Evolutionary conservation across 2,888 invertebrate genomes (phyloP).

Genomic region (Patella caerulea): DNA sequence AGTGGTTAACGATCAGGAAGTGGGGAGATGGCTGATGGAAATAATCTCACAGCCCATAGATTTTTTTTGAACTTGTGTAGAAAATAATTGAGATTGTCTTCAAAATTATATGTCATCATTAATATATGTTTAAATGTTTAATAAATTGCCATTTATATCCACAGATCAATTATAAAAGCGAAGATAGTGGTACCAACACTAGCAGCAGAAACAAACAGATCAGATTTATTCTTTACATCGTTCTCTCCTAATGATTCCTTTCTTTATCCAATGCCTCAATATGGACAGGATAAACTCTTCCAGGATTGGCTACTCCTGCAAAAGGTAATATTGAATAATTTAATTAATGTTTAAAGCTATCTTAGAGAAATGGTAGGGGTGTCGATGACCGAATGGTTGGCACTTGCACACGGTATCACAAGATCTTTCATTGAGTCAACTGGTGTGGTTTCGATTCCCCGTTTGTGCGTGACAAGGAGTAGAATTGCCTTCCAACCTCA

Average conservation of each 20-base stretch:
- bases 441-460: too few species aligned
- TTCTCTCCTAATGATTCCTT: constrained; percentile 59
- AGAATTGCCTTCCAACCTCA: too few species aligned
- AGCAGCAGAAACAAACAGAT: constrained; percentile 44
- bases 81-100: not conserved
- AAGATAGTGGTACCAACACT: constrained; percentile 52
- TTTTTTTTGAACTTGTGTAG: not conserved
- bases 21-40: too few species aligned
- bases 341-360: not conserved
- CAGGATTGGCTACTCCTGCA: constrained; percentile 44
- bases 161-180: constrained; percentile 54
- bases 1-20: too few species aligned
- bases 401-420: too few species aligned
- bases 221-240: constrained; percentile 49
- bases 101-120: too few species aligned
- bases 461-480: too few species aligned
- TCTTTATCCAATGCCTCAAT: constrained; percentile 53
- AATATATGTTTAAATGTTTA: too few species aligned
- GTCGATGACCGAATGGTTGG: too few species aligned
- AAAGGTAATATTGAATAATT: constrained; percentile 39
- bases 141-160: constrained; percentile 9
- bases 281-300: constrained; percentile 53
- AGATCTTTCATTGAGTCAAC: too few species aligned
- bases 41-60: too few species aligned
- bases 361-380: not conserved